phyloP scores from a whole-genome alignment of 1,140 invertebrate species.

The Drosophila chauvacae region DNA sequence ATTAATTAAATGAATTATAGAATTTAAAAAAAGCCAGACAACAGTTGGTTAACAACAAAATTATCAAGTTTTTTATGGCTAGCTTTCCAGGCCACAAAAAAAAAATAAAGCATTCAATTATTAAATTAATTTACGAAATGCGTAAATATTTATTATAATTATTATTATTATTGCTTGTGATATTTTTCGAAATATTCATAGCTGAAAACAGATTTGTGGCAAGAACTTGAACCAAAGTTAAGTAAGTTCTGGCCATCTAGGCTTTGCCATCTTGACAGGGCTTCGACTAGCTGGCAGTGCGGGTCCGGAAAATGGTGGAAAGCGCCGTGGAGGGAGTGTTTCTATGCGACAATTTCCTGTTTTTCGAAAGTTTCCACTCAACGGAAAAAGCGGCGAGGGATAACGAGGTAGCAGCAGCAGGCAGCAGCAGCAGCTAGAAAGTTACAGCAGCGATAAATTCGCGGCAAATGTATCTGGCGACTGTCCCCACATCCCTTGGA shows the following conservation, averaged over 20 bases:
- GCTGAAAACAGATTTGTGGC: neutral
- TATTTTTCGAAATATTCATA: neutral
- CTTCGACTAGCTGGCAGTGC: slow-evolving; percentile 1
- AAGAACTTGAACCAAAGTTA: neutral
- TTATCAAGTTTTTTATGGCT: too few relatives aligned
- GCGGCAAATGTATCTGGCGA: slow-evolving; percentile 77
- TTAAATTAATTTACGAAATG: too few relatives aligned
- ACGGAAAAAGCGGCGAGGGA: slow-evolving; percentile 9
- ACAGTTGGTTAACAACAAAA: too few relatives aligned
- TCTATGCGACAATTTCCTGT: slow-evolving; percentile 69
- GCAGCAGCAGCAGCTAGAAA: slow-evolving; percentile 56
- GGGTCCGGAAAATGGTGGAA: slow-evolving; percentile 2
- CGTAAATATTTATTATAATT: too few relatives aligned
- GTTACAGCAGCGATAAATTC: slow-evolving; percentile 81
- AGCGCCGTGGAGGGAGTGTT: slow-evolving; percentile 22
- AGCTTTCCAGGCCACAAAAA: too few relatives aligned
- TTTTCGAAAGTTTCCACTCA: slow-evolving; percentile 59
- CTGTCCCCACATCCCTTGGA: slow-evolving; percentile 20
- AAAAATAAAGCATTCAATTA: too few relatives aligned
- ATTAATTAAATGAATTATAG: too few relatives aligned
- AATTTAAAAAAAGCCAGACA: too few relatives aligned
- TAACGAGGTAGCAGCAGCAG: slow-evolving; percentile 22
- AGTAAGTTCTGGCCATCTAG: slow-evolving; percentile 1
- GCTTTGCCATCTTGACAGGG: slow-evolving; percentile 10
- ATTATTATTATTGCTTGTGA: neutral